Conservation (phyloP, 2,113 vertebrate genomes). For the Baryphthengus martii region DNA sequence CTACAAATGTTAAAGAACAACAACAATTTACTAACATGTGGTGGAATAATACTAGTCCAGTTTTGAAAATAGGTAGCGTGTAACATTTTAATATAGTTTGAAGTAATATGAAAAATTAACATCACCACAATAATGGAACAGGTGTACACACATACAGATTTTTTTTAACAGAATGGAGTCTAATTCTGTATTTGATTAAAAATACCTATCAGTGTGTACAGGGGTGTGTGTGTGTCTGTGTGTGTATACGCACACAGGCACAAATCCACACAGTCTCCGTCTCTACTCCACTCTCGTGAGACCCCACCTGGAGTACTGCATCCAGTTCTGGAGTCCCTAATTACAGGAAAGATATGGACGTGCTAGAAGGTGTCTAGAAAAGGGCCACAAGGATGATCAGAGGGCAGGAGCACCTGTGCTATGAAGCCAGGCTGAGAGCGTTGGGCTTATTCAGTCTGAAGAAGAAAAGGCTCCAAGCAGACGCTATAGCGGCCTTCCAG, state of each 20-base stretch:
- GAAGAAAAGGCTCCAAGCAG: no score
- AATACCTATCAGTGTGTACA: background rate
- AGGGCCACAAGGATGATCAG: no score
- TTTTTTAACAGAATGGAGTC: background rate
- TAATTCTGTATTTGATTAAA: background rate
- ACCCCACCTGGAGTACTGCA: no score
- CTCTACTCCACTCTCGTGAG: no score
- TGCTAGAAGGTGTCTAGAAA: no score
- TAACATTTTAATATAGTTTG: background rate
- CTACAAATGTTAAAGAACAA: background rate
- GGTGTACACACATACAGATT: background rate
- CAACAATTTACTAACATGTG: background rate
- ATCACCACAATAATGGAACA: background rate
- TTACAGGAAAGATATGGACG: no score
- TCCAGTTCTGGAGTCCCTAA: no score
- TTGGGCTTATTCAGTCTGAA: no score
- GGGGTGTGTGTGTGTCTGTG: background rate
- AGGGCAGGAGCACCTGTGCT: no score
- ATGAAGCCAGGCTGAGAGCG: no score
- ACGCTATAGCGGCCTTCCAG: no score
- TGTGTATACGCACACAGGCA: background rate
- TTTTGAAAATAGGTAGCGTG: background rate
- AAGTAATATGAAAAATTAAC: background rate
- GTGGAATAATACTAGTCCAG: background rate
- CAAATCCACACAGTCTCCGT: no score